Base-by-base conservation (phyloP, 2,888 invertebrate species). In the Chalcis sispes region DNA sequence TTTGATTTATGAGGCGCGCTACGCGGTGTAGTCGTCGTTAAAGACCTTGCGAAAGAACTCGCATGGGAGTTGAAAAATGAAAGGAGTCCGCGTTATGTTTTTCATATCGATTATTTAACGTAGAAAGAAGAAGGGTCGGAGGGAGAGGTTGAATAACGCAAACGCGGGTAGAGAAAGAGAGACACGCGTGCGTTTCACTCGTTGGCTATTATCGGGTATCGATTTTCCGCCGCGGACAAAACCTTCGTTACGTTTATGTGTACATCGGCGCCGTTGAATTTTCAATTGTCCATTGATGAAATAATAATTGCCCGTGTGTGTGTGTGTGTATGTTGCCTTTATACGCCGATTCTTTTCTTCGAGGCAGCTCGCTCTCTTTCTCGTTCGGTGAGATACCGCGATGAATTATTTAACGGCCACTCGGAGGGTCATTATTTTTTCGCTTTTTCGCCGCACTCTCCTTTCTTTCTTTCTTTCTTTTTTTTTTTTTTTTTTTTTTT, bases 1-100 rank as follows among this genome's bases (percentile, higher is more conserved):
- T 36, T 65, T 72, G 72, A 72, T 72, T 72, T 72, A 72, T 66
- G 65, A 66, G 40, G 20, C 29, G 23, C 7, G 29, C 13, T 27
- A 40, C 20, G 32, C 65, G 32, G n/a, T 2, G 23, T 36, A 3
- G 36, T 10, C 42, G n/a, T n/a, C n/a, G n/a, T n/a, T n/a, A n/a
- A n/a, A n/a, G n/a, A n/a, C n/a, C n/a, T n/a, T n/a, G n/a, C n/a
- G n/a, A n/a, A n/a, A n/a, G n/a, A n/a, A n/a, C n/a, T n/a, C n/a
- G n/a, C n/a, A n/a, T n/a, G n/a, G n/a, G n/a, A n/a, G n/a, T n/a
- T n/a, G n/a, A n/a, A n/a, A n/a, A n/a, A n/a, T 42, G 32, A 25
- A 56, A 42, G 56, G 56, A 36, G 15, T 4, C 15, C 36, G 15
- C 18, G 32, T 36, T 10, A n/a, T 56, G 15, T 29, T 15, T 23